These are phyloP conservation scores for Hapalemur alaotrensis DNA, from an alignment of 2,797 vertebrate species.

Conservation along the genomic window DNA sequence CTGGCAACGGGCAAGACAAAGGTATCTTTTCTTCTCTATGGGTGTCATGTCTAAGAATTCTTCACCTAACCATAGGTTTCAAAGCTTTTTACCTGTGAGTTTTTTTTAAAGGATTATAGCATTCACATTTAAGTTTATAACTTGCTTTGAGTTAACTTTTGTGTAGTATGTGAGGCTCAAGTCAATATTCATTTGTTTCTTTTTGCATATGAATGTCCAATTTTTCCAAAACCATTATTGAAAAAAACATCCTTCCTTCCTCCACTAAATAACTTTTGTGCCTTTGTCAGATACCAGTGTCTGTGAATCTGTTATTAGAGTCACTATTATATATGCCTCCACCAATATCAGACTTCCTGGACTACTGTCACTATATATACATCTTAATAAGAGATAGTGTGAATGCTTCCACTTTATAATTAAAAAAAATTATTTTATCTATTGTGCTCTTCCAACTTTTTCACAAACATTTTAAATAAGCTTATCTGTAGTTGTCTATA, in stretches of 20 bases:
- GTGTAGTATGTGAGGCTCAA: background rate
- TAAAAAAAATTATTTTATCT: background rate
- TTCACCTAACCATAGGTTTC: background rate
- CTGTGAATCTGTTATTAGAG: background rate
- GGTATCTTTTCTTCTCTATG: background rate
- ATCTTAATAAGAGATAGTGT: background rate
- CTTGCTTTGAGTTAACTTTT: background rate
- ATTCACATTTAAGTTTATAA: background rate
- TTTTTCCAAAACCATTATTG: background rate
- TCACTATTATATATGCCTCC: background rate
- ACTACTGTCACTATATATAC: background rate
- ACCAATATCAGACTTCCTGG: background rate
- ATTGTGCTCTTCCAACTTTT: background rate
- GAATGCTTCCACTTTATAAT: background rate
- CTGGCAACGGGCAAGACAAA: background rate
- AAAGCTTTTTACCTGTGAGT: background rate
- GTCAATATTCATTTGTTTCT: background rate
- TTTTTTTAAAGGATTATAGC: background rate
- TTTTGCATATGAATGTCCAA: background rate
- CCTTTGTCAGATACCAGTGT: background rate
- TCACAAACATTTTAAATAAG: background rate
- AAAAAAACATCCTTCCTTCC: background rate
- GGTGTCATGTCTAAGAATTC: background rate
- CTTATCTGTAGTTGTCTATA: background rate
- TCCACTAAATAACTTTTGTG: background rate